Evolutionary conservation across 2,113 vertebrate genomes (phyloP).

Genomic region (Muscicapa adusta): DNA sequence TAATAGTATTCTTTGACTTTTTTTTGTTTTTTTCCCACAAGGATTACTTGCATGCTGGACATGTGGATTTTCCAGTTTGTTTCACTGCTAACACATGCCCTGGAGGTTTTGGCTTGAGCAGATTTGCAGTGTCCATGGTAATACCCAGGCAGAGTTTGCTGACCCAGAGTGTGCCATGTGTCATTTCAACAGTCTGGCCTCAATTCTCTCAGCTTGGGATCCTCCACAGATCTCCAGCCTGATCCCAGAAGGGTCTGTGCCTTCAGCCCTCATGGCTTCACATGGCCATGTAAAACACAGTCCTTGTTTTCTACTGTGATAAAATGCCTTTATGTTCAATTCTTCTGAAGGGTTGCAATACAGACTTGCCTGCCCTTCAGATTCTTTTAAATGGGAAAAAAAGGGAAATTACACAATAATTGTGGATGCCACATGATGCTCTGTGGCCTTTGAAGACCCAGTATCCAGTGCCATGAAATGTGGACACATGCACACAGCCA

Average conservation of each 20-base stretch:
- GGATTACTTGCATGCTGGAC: background rate
- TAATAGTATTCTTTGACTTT: background rate
- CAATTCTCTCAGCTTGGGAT: background rate
- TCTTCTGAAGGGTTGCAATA: background rate
- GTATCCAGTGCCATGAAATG: background rate
- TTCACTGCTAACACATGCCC: background rate
- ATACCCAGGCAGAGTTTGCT: background rate
- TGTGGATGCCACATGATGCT: background rate
- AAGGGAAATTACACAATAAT: background rate
- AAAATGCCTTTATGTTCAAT: background rate
- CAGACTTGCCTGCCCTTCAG: background rate
- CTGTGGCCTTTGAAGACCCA: background rate
- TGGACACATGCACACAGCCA: background rate
- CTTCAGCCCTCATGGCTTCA: background rate
- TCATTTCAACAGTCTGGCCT: background rate
- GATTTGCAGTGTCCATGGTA: background rate
- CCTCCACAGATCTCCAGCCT: background rate
- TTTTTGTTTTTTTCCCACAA: background rate
- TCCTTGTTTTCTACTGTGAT: background rate
- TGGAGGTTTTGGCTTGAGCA: background rate
- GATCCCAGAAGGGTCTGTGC: background rate
- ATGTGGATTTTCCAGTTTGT: background rate
- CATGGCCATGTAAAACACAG: background rate
- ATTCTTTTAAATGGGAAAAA: background rate
- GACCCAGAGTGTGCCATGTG: background rate